Base-by-base conservation (phyloP, 2,113 vertebrate species). In the Dipodomys spectabilis region DNA sequence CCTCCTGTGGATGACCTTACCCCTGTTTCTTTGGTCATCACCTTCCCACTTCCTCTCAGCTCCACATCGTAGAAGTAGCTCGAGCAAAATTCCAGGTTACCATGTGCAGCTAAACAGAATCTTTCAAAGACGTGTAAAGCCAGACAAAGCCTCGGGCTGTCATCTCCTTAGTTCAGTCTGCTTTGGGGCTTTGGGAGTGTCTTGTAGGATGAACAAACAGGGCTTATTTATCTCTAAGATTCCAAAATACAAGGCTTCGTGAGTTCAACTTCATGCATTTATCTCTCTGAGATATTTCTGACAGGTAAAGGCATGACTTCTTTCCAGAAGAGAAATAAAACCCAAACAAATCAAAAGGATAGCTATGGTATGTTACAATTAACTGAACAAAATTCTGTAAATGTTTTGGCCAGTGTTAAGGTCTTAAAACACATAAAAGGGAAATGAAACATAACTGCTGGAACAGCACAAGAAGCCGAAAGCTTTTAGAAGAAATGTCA, bases 251-350 rank as follows among this genome's bases (percentile, higher is more conserved):
- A 5, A 3, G 12, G 28, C 60, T 90, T 60, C 91, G 1, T 20
- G 30, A 35, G 4, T 65, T 92, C 45, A 72, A 13, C 19, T 16
- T 30, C 22, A 62, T 0, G 6, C 2, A 27, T 28, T 87, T n/a
- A n/a, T 82, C 89, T 92, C 77, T 83, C 45, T 23, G 10, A 49
- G 72, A 49, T 11, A 82, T 75, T 90, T 72, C 69, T 90, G 64
- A 77, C 27, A 45, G 53, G 49, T 7, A 13, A 53, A 53, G 11
- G 2, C 15, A 11, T 28, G 64, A 71, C 20, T 91, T 94, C 65
- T 83, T 92, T 69, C 30, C 67, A 88, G 35, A 91, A 77, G 27
- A 85, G 35, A 90, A 92, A 75, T 27, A 77, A 91, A 91, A 72
- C 16, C 44, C 64, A 69, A 72, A 69, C 18, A 62, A 77, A 86